Evolutionary conservation across 2,113 vertebrate genomes (phyloP), one percentile per base, ranked within the genome.

Genomic region (Chauna torquata): DNA sequence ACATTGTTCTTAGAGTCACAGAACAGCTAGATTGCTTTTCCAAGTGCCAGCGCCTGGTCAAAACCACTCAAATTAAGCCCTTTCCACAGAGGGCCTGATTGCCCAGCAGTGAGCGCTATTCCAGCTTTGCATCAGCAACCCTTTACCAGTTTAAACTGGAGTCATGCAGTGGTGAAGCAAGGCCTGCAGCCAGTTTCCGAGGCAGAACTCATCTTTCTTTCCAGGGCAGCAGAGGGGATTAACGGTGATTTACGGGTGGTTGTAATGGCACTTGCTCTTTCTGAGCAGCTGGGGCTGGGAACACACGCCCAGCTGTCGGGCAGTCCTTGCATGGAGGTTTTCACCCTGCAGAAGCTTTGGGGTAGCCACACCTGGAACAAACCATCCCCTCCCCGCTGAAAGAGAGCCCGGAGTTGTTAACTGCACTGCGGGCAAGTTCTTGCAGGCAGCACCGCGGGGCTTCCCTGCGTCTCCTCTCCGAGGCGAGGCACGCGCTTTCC

Each of bases 1-100:
- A 11, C 22, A 3, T 6, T 19, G 23, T 23, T 28, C 4, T 24
- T 1, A 10, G 57, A 6, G 50, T 8, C 1, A 0, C 59, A 5
- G 25, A 9, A 47, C 64, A 47, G 78, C 86, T 36, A 19, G 18
- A 25, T 8, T 4, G 0, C 47, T 66, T 42, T 24, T 19, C 38
- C 16, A 42, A 40, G 38, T 30, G 38, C 62, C 62, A 65, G 38
- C 11, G 11, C 40, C 38, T 15, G 8, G 16, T 47, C 47, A 82
- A 69, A 84, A 90, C 62, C 6, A 11, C 54, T 25, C 38, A 42
- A 13, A 8, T 49, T 14, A 4, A 23, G 3, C 3, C 12, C 19
- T 77, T 61, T 54, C 44, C 45, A 40, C 16, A 0, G 0, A 49
- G 47, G 30, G 4, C 20, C 59, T 42, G 28, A 50, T 27, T 30